These are phyloP conservation scores for Apteryx owenii DNA, from an alignment of 2,113 vertebrate genomes.

Conservation along the genomic window DNA sequence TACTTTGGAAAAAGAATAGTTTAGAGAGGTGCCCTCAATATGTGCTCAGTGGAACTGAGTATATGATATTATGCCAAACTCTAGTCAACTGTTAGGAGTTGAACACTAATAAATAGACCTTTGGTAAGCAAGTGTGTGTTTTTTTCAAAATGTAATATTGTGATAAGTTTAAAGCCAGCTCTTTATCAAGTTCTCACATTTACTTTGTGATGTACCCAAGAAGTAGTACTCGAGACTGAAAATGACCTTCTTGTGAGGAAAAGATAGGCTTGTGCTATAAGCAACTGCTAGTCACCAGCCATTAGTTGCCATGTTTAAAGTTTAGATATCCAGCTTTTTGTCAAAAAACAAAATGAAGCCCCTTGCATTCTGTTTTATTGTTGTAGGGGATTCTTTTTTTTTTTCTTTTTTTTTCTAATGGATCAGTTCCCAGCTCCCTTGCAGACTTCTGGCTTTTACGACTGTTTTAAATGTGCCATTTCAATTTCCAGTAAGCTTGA, in stretches of 20 bases:
- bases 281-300: not conserved
- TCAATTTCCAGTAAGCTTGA: slow-evolving; percentile 39
- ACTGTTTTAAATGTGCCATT: slow-evolving; percentile 10
- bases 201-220: not conserved
- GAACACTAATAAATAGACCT: not conserved
- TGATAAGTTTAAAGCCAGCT: not conserved
- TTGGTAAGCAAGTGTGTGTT: not conserved
- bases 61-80: not conserved
- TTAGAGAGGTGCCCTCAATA: not conserved
- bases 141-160: not conserved
- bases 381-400: not conserved
- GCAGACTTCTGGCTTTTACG: slow-evolving; percentile 11
- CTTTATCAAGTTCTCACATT: not conserved
- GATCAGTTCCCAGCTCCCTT: not conserved
- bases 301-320: not conserved
- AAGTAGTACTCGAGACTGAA: not conserved
- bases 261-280: not conserved
- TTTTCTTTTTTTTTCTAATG: not conserved
- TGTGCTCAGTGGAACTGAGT: no score
- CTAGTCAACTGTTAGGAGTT: not conserved
- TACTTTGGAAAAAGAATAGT: not conserved
- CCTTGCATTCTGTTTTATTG: not conserved
- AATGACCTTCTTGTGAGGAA: not conserved
- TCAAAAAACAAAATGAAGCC: not conserved
- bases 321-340: not conserved